Evolutionary conservation across 1,140 invertebrate genomes (phyloP).

Genomic region (Brachionus rubens): DNA sequence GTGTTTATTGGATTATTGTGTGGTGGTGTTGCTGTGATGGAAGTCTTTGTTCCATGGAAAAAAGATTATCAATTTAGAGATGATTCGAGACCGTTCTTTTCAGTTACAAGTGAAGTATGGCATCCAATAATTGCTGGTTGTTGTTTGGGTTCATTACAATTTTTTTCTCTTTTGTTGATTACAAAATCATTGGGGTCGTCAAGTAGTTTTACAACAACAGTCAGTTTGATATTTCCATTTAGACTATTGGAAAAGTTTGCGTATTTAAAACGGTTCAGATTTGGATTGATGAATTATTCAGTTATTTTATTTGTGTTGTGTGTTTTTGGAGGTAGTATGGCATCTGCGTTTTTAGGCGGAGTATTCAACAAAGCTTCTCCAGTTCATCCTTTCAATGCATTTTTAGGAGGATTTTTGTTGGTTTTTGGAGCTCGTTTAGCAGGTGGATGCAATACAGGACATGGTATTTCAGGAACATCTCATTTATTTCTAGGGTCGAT

Average conservation of each 20-base stretch:
- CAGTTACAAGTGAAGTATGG: slow-evolving; percentile 27
- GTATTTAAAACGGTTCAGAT: slow-evolving; percentile 9
- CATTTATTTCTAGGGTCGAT: slow-evolving; percentile 23
- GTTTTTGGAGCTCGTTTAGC: slow-evolving; percentile 39
- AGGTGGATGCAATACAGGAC: slow-evolving; percentile 37
- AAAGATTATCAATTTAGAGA: slow-evolving; percentile 7
- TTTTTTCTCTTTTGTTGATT: not conserved
- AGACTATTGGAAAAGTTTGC: not conserved
- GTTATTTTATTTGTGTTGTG: not conserved
- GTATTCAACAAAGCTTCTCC: not conserved
- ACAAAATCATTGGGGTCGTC: slow-evolving; percentile 9
- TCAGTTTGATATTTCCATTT: not conserved
- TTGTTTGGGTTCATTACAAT: slow-evolving; percentile 25
- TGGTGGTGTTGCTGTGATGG: slow-evolving; percentile 5
- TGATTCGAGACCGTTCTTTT: not conserved
- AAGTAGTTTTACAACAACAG: not conserved
- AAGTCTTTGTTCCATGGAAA: slow-evolving; percentile 31
- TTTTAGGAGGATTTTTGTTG: slow-evolving; percentile 30
- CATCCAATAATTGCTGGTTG: slow-evolving; percentile 7
- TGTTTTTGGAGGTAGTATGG: not conserved
- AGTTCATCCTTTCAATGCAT: not conserved
- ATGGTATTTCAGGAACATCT: slow-evolving; percentile 21
- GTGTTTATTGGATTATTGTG: not conserved
- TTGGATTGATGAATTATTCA: not conserved
- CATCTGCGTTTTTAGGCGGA: not conserved